Base-by-base conservation (phyloP, 2,888 invertebrate species). In the Limenitis camilla region DNA sequence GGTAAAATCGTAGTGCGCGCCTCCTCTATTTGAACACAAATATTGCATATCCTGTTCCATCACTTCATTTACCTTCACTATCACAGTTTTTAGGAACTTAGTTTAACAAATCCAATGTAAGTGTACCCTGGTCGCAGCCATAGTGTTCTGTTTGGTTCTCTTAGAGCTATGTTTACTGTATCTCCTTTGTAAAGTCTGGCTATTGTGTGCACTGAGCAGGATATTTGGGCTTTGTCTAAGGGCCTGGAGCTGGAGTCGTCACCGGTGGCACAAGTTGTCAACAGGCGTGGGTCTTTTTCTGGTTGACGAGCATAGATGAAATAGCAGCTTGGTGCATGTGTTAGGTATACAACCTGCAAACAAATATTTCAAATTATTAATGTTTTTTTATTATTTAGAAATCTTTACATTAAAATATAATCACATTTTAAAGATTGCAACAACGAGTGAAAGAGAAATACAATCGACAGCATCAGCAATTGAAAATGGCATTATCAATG, bases 71-170 rank as follows among this genome's bases (percentile, higher is more conserved):
- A 50, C 41, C 51, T 60, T 76, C 76, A 78, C 79, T 80, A 78
- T 74, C 74, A 10, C 11, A 7, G 9, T 54, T 54, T 52, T 71
- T 80, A 85, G 76, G 84, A 79, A 74, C 78, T 77, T 63, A 87
- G 72, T 76, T 85, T 86, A 5, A 86, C 69, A 48, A 87, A 82
- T 2, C 86, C 86, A 52, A 86, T 66, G 68, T 80, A 84, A 4
- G 78, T 74, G 62, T 81, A 80, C 0, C 86, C 86, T 0, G 74
- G 76, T 55, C 72, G 53, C 0, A 86, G 72, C 75, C 78, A 78
- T 9, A 87, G 64, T 1, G 78, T 84, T 31, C 79, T 67, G 66
- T 85, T 81, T 0, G 66, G 74, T 61, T 87, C 87, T 9, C 86
- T 63, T 43, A 84, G 85, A 0, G 79, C 73, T 8, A 86, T 60